Base-by-base conservation (phyloP, 92 coral and sea anemone species). In the Umimayanthus kanabou region DNA sequence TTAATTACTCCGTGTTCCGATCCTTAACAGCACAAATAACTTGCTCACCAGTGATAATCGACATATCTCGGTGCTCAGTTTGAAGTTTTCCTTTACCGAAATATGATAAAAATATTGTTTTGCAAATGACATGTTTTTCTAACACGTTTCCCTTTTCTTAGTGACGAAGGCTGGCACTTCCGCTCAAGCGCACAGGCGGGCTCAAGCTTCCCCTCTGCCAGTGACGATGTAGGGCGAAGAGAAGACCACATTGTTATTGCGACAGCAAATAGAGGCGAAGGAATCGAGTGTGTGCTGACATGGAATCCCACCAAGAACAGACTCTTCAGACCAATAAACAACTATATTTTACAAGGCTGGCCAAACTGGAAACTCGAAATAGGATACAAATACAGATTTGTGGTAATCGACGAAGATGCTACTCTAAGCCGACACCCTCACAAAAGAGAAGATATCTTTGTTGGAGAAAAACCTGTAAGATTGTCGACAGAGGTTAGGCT, bases 191-290 rank as follows among this genome's bases (percentile, higher is more conserved):
- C 18, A 61, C 69, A 61, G 6, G 69, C 1, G 20, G 25, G 26
- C 25, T 5, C 23, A 6, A 61, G 25, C 25, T 22, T 61, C 69
- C 4, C 69, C 25, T 22, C n/a, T 61, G 25, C 69, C 25, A 16
- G 22, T 22, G 69, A 61, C 69, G 25, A 22, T 61, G 4, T 61
- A 20, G 80, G 80, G 22, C 37, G 80, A 22, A 45, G 80, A 26
- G 80, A 76, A 76, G 57, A 40, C 57, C 80, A 43, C 49, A 23
- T 76, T 22, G 28, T 76, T 18, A 33, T 76, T 76, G 80, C 80
- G 3, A 43, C 47, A 20, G 80, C 28, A n/a, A 18, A 76, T 37
- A 76, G 29, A 43, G 28, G 53, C 58, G 14, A 39, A 76, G 80
- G 55, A 42, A 76, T 22, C 50, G 53, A 76, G 26, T 76, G 80